Percentiles rank a stretch among this genome's conserved stretches.
Evolutionary conservation across 2,797 vertebrate genomes (phyloP).

Genomic region (Hippoglossus hippoglossus): DNA sequence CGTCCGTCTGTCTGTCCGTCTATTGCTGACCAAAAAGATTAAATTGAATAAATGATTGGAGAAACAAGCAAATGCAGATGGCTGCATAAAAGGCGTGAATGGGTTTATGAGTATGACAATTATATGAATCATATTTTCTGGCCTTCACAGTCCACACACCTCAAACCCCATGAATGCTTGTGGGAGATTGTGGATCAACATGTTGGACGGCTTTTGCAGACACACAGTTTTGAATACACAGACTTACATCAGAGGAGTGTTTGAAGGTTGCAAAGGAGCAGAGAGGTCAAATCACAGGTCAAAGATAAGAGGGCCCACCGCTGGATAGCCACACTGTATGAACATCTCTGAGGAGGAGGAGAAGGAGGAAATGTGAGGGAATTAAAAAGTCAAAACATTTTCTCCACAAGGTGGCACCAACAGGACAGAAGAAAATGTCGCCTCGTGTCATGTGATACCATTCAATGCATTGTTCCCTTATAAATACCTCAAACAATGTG

Average conservation of each 20-base stretch:
- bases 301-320: constrained; percentile 38
- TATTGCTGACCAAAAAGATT: no score
- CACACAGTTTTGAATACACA: not conserved
- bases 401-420: constrained; percentile 66
- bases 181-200: no score
- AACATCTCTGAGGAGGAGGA: constrained; percentile 41
- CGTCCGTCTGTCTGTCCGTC: no score
- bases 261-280: constrained; percentile 35
- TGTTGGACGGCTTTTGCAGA: not conserved
- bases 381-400: not conserved
- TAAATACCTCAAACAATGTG: not conserved
- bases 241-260: constrained; percentile 80
- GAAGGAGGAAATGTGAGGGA: not conserved
- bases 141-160: no score
- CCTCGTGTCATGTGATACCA: not conserved
- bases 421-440: constrained; percentile 17
- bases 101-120: no score
- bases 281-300: constrained; percentile 37
- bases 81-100: no score
- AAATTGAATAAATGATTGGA: no score
- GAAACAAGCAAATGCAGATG: no score
- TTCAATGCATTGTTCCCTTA: not conserved
- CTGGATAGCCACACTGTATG: constrained; percentile 39
- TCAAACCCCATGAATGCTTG: no score
- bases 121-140: no score